Evolutionary conservation across 2,888 invertebrate species (phyloP), one percentile per base, ranked within the genome.

Genomic region (Harmothoe impar): DNA sequence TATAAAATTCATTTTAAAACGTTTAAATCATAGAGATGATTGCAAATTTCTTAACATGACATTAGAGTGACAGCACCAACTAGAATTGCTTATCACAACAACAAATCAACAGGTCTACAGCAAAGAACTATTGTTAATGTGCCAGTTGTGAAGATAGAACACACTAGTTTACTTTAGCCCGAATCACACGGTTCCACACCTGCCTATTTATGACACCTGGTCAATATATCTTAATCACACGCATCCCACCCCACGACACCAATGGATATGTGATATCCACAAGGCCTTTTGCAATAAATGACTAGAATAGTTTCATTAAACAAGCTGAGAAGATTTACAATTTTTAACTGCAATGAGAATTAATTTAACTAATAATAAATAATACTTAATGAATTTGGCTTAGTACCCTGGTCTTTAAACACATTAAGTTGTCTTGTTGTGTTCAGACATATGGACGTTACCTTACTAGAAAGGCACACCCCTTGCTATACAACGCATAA

Each of bases 71-170:
- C 72, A 72, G 72, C 72, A 72, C 72, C 72, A 29, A 72, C 20
- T 72, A 15, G 68, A n/a, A 17, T n/a, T 68, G 72, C 31, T 29
- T 72, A 72, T 72, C 72, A 72, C 72, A 72, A 72, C 72, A 29
- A 7, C 5, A 72, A 72, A 29, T 72, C 29, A 72, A 72, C 72
- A 72, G 72, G 29, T n/a, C 3, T n/a, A 72, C 31, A 25, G 72
- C 72, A n/a, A 72, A 72, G 62, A 20, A 62, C 3, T 62, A 62
- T 62, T 7, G 43, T 62, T 62, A 62, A 62, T 5, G 1, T 62
- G 62, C 7, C 20, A 62, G 20, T 62, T 62, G 62, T 62, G 62
- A 62, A 62, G 12, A 43, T 20, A n/a, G 20, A 62, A 62, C n/a
- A 62, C 62, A 43, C 43, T 43, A 43, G 43, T 43, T 43, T 43